Evolutionary conservation across 2,888 invertebrate genomes (phyloP).

Genomic region (Dynastes tityus): DNA sequence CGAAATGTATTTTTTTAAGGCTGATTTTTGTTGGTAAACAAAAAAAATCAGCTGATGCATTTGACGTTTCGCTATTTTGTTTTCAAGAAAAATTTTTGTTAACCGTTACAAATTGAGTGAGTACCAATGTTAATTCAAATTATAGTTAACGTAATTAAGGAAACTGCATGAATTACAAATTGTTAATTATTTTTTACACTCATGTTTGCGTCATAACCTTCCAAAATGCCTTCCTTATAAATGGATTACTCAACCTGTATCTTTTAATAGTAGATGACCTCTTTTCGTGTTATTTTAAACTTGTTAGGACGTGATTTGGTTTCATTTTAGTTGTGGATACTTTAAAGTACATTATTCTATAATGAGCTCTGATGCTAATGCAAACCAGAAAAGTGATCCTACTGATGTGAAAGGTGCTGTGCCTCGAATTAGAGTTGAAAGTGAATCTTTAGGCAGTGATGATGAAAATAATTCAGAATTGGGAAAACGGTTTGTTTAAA

Average conservation of each 20-base stretch:
- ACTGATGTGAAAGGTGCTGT: conserved; percentile 58
- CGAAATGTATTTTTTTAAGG: conserved; percentile 32
- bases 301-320: conserved; percentile 13
- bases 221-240: conserved; percentile 50
- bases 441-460: conserved; percentile 68
- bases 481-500: conserved; percentile 59
- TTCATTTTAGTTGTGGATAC: conserved; percentile 38
- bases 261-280: conserved; percentile 60
- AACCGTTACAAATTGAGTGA: conserved; percentile 51
- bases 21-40: conserved; percentile 57
- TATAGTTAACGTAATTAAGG: neutral
- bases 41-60: conserved; percentile 56
- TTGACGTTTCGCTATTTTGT: conserved; percentile 52
- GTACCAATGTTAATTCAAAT: conserved; percentile 19
- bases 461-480: conserved; percentile 62
- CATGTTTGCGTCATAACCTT: conserved; percentile 48
- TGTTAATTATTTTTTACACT: neutral
- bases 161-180: conserved; percentile 1
- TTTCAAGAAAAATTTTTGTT: conserved; percentile 55
- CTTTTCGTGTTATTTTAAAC: conserved; percentile 56
- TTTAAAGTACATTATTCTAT: conserved; percentile 6
- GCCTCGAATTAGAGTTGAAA: conserved; percentile 65
- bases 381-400: conserved; percentile 57
- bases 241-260: conserved; percentile 55
- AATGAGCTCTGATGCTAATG: conserved; percentile 56